Base-by-base conservation (phyloP, 2,888 invertebrate genomes). In the Dastarcus helophoroides region DNA sequence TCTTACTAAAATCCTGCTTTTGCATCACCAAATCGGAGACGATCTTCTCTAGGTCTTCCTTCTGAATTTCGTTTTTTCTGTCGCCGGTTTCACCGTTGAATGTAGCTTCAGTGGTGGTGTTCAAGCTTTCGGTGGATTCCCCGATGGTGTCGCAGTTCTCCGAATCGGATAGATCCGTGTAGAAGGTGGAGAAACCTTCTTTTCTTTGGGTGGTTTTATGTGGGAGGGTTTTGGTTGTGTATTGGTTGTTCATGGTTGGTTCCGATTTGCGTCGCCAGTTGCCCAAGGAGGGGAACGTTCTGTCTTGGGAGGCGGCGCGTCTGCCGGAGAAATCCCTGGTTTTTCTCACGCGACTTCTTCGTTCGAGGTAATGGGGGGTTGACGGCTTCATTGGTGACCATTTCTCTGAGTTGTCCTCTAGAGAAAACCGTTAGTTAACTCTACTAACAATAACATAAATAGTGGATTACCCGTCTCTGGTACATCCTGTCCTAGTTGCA, bases 341-440 rank as follows among this genome's bases (percentile, higher is more conserved):
- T 51, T 73, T 76, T 47, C 75, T 69, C 5, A 76, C 58, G 41
- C 76, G 65, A 7, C 85, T 84, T 14, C 90, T 68, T 42, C 83
- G 78, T 54, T 93, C 90, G 36, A 91, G 65, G 58, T 93, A 93
- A 45, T 90, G 89, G 0, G 91, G 91, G 0, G 89, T 88, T 13
- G 29, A 21, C 46, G 80, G 80, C 46, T 81, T 79, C 38, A 81
- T 73, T 53, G 79, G 76, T 2, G 58, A 54, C 57, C 58, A 60
- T 37, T 56, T 56, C 11, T 60, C 59, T 11, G 44, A 37, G 28
- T 44, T 42, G 31, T 58, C 56, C 35, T 57, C 59, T 57, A 40
- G 24, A 51, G 46, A 15, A 24, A 37, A 10, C 12, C 4, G 13
- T 11, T 5, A 10, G 9, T 13, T 27, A 4, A 33, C 14, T 22